Base-by-base conservation (phyloP, 2,888 invertebrate species). In the Chymomyza procnemis region DNA sequence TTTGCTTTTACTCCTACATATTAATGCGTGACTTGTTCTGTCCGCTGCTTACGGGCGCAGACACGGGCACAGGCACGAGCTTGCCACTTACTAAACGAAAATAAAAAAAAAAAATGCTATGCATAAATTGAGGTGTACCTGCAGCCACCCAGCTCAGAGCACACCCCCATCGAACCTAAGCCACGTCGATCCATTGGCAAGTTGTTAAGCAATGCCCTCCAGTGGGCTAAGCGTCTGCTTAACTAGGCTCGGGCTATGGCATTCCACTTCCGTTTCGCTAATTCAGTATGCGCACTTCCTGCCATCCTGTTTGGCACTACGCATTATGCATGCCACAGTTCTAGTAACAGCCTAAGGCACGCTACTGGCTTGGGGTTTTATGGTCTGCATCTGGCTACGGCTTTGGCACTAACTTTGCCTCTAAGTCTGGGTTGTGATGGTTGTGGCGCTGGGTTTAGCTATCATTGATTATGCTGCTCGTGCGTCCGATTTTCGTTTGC, bases 221-320 rank as follows among this genome's bases (percentile, higher is more conserved):
- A 41, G 34, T 12, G 12, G 12, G 12, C 34, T 41, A 41, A 41
- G 34, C 34, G 34, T 12, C 34, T 41, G 34, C 34, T 41, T 41
- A 41, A 41, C 34, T 41, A 41, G 34, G 34, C 12, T 12, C 18
- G 50, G 50, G 50, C 18, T 52, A 73, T 78, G 76, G 73, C 68
- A 73, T 69, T 63, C 57, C 60, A 75, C 73, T 80, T 83, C 84
- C 80, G 81, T 72, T 56, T 66, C 80, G 78, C 78, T 73, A 83
- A 80, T 80, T 82, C 83, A 83, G 83, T 80, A 83, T 80, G 83
- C 79, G 84, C 73, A 79, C 81, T 80, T 80, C 80, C 80, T 79
- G 79, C 71, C 73, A 79, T 83, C 79, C 79, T 74, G 76, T 60
- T 61, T 14, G 21, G 56, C 30, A 47, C 61, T 18, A 55, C 62